Percentiles rank a stretch among this genome's conserved stretches.
These are phyloP conservation scores for Caenorhabditis sp. DNA, from an alignment of 2,888 invertebrate genomes.

Conservation along the genomic window DNA sequence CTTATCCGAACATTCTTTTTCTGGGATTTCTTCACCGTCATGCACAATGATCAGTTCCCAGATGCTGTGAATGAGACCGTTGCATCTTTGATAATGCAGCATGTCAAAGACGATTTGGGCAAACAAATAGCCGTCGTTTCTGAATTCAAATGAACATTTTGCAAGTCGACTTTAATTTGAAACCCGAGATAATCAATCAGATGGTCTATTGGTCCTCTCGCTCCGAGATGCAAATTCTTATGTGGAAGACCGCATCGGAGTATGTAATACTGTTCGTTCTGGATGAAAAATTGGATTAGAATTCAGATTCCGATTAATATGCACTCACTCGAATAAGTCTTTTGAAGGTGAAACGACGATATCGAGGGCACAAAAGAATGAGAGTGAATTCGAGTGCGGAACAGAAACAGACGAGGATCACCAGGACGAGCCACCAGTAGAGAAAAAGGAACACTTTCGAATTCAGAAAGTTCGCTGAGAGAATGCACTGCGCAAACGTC, in stretches of 20 bases:
- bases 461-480: slow-evolving; percentile 56
- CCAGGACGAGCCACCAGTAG: slow-evolving; percentile 60
- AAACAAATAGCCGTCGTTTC: slow-evolving; percentile 28
- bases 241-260: slow-evolving; percentile 3
- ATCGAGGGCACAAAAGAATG: slow-evolving; percentile 9
- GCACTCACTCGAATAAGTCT: slow-evolving; percentile 46
- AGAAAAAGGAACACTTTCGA: slow-evolving; percentile 59
- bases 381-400: slow-evolving; percentile 41
- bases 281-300: background rate
- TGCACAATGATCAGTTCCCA: slow-evolving; percentile 10
- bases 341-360: slow-evolving; percentile 12
- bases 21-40: background rate
- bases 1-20: background rate
- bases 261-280: slow-evolving; percentile 15
- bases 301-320: too few relatives aligned
- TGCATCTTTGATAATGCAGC: background rate
- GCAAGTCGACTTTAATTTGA: background rate
- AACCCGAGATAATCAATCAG: slow-evolving; percentile 28
- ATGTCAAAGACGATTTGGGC: slow-evolving; percentile 13
- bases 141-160: background rate
- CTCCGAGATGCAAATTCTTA: slow-evolving; percentile 4
- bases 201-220: slow-evolving; percentile 3
- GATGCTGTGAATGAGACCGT: background rate
- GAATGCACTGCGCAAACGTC: slow-evolving; percentile 29
- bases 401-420: slow-evolving; percentile 19